Base-by-base conservation (phyloP, 2,888 invertebrate genomes). In the Amphipoea lucens region DNA sequence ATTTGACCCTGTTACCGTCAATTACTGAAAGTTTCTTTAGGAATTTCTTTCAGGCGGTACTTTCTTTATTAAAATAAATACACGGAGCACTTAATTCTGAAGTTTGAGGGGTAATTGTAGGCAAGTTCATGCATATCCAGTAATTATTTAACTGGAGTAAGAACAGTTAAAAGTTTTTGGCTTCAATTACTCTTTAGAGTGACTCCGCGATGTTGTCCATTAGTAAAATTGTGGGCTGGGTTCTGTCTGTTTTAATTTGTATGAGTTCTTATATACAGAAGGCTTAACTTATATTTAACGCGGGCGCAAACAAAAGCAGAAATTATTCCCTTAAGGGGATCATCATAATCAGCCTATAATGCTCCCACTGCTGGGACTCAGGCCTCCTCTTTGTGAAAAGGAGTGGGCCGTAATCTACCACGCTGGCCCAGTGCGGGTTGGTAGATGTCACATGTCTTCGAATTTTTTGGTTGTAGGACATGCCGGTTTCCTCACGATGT, bases 91-190 rank as follows among this genome's bases (percentile, higher is more conserved):
- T 85, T 86, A 77, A 76, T 60, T 63, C 67, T 60, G 29, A 76
- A 85, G 75, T 83, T 85, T 76, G n/a, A 51, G 65, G 51, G n/a
- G 23, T 67, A 85, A 77, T 82, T 80, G 68, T 76, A 82, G 70
- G n/a, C 63, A 86, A 89, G 87, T 90, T 87, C 75, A 88, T 87
- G 67, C 82, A 84, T 82, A 83, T 73, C 80, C 77, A 84, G 85
- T 91, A 91, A 92, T 92, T 92, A 90, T 77, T 83, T 82, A 78
- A 76, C 67, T 78, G 78, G 81, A 89, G 85, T 88, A 79, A 78
- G 85, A 89, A 91, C 90, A 90, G 91, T 91, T 91, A 17, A 82
- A 92, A 93, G 92, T 93, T 94, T 92, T 91, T 91, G 90, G 89
- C 91, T 92, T 88, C 91, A 93, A 93, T 93, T 92, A 92, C 65